Base-by-base conservation (phyloP, 2,113 vertebrate species). In the Lucifuga dentata region DNA sequence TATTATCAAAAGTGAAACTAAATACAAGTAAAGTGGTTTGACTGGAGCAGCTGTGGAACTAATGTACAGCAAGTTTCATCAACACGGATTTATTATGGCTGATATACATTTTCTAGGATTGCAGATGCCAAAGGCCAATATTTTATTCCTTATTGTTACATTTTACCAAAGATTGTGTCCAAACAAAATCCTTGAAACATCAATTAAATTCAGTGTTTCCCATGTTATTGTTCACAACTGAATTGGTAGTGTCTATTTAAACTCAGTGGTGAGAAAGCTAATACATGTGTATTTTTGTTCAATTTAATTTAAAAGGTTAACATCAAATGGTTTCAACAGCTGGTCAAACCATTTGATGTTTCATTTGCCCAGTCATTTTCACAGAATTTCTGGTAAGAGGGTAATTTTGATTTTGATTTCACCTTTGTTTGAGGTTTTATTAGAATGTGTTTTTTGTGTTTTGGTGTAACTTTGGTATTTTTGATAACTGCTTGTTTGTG, bases 361-460 rank as follows among this genome's bases (percentile, higher is more conserved):
- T n/a, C n/a, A n/a, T n/a, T n/a, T n/a, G n/a, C 32, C 15, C 41
- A 19, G 40, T 32, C 3, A 39, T 52, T 23, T 67, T 10, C 46
- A 24, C 5, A 24, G 48, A 8, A 11, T 10, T 26, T 12, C 17
- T 51, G 16, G 29, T 16, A 0, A 17, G 52, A n/a, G 38, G 23
- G 23, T 53, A 44, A 53, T 53, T 60, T 53, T 13, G 9, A 6
- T 46, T 44, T 65, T 66, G 39, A 67, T 60, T 59, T 21, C 39
- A 8, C 29, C 16, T 23, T 44, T 26, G 13, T 58, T 44, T 65
- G 16, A 44, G 29, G 13, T 52, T 60, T 61, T 26, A 74, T 67
- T 46, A 16, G 46, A 60, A 8, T 56, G 58, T 21, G 5, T 20
- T 68, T 32, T 74, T 44, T n/a, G n/a, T 19, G 29, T 70, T 64